Base-by-base conservation (phyloP, 2,113 vertebrate species). In the Macrotus californicus region DNA sequence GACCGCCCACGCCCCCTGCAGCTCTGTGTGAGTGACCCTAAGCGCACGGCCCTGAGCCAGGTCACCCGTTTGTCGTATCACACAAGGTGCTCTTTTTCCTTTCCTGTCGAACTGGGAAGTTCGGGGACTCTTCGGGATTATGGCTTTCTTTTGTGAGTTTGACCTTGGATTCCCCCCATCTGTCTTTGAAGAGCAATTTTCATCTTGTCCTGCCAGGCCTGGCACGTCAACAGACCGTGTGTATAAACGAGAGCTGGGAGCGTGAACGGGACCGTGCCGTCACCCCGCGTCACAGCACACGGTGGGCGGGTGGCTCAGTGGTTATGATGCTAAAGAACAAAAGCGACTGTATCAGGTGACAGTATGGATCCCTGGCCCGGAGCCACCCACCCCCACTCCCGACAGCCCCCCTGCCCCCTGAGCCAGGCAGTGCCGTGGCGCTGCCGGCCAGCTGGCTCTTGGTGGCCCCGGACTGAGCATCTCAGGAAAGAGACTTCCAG, bases 361-460 rank as follows among this genome's bases (percentile, higher is more conserved):
- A 29, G 0, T 2, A 3, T 3, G 59, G 31, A 1, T 5, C 14
- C 29, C 64, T 52, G 61, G 88, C 50, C 67, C 26, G 0, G 19
- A 13, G 22, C n/a, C 9, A 16, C 41, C 10, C 3, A 22, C 56
- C 56, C 56, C 7, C 21, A 56, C 54, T 22, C 54, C 15, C 0
- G 3, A 15, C 7, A 6, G 54, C 81, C 7, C 18, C 56, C 24
- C 50, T 8, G 14, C 0, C 4, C 18, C 52, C 52, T 19, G n/a
- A 6, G 81, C 36, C n/a, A 54, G 22, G 34, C 70, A 19, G 54
- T 2, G 13, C 24, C 0, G 0, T 0, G 31, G 72, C 18, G 0
- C 89, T 64, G 80, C n/a, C 0, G 5, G 34, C n/a, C 83, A 87
- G 82, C 87, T 73, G 70, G 69, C 13, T 75, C 4, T 21, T 43